phyloP scores from a whole-genome alignment of 2,113 vertebrate genomes.

The Prietella phreatophila region DNA sequence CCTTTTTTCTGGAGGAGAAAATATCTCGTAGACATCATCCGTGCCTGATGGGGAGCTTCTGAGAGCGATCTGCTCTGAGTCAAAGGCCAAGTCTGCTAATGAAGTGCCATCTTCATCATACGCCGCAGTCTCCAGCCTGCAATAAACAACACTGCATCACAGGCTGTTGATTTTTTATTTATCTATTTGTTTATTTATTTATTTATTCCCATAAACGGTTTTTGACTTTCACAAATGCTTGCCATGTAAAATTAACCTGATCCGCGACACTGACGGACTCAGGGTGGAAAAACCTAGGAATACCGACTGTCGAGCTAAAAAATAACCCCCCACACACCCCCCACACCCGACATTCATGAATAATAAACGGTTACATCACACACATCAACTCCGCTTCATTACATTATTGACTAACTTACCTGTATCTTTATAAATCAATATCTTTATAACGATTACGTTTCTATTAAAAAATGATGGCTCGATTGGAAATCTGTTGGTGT shows the following conservation, averaged over 20 bases:
- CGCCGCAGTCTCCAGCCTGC: conserved; percentile 84
- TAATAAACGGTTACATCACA: neutral
- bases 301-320: neutral
- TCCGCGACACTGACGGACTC: neutral
- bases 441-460: no score
- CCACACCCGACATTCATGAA: neutral
- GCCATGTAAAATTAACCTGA: neutral
- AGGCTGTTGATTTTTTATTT: neutral
- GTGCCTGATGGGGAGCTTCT: conserved; percentile 77
- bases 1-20: conserved; percentile 84
- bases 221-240: neutral
- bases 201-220: neutral
- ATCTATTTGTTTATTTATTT: no score
- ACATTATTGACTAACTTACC: neutral
- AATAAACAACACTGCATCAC: conserved; percentile 24
- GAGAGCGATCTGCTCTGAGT: conserved; percentile 77
- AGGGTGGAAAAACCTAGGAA: neutral
- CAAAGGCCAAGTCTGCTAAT: conserved; percentile 81
- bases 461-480: neutral
- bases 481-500: neutral
- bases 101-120: conserved; percentile 86
- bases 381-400: neutral
- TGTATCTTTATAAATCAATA: no score
- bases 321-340: no score
- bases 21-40: conserved; percentile 79